Base-by-base conservation (phyloP, 2,888 invertebrate species). In the Osmoderma eremita region DNA sequence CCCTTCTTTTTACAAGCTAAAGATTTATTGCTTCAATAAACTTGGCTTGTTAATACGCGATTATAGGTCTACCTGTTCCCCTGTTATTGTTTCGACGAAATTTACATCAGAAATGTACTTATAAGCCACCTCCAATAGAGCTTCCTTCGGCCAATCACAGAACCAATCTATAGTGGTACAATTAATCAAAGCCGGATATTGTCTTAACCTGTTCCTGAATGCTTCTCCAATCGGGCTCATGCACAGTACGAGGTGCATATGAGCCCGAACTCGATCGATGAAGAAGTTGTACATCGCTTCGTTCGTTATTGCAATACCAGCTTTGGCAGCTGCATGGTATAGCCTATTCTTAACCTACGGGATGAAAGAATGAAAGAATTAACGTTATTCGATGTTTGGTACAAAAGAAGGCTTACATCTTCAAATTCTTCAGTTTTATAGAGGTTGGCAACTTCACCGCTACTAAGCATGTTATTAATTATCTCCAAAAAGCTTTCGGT, bases 151-250 rank as follows among this genome's bases (percentile, higher is more conserved):
- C 95, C 95, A 96, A 76, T 92, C 91, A 76, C 89, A 86, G 83
- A 95, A 94, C 94, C 94, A 95, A 81, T 95, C 93, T 18, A 94
- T 93, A 0, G 94, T 94, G 0, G 94, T 93, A 71, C 91, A 90
- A 83, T 94, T 95, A 48, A 95, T 90, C 65, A 96, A 83, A 0
- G 94, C 91, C 0, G 96, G 95, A 82, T 94, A 96, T 80, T 94
- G 94, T 8, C 95, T 88, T 74, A 95, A 87, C 65, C 93, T 88
- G 76, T 91, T 90, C 77, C 93, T 90, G 82, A 95, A 94, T 13
- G 88, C 87, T 68, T 93, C 92, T 0, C 95, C 95, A 66, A 95
- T 92, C 0, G 95, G 95, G 76, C 93, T 95, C 89, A 96, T 92
- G 78, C 94, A 93, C 22, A 96, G 82, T 51, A 94, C 88, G 36